Evolutionary conservation across 2,797 vertebrate species (phyloP).

Genomic region (Squalus acanthias): DNA sequence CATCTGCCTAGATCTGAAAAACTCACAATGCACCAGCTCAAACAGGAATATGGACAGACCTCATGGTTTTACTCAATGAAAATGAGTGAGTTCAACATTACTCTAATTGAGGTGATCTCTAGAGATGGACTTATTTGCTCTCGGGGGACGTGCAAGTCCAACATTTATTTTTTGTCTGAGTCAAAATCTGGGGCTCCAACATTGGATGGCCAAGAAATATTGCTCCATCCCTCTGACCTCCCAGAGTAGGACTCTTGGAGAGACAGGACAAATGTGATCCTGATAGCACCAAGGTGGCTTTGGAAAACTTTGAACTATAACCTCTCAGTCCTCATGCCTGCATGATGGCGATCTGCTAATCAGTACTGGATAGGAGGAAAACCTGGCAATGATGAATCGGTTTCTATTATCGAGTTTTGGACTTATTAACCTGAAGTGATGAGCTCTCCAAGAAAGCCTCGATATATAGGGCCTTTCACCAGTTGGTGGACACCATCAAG

Average conservation of each 20-base stretch:
- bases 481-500: background rate
- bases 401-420: background rate
- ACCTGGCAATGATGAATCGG: background rate
- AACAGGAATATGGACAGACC: background rate
- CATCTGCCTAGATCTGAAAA: background rate
- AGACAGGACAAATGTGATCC: background rate
- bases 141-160: background rate
- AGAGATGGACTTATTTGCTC: background rate
- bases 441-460: background rate
- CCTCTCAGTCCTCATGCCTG: background rate
- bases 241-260: background rate
- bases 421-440: background rate
- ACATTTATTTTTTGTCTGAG: too few species aligned
- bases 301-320: background rate
- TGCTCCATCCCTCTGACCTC: background rate
- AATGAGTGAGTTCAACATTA: background rate
- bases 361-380: background rate
- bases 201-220: background rate
- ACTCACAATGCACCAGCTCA: background rate
- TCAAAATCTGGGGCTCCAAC: background rate
- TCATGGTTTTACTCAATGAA: background rate
- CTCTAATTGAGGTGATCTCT: background rate
- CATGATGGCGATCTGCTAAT: too few species aligned
- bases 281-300: background rate
- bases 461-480: background rate